Base-by-base conservation (phyloP, 2,113 vertebrate genomes). In the Psephotus haematonotus region DNA sequence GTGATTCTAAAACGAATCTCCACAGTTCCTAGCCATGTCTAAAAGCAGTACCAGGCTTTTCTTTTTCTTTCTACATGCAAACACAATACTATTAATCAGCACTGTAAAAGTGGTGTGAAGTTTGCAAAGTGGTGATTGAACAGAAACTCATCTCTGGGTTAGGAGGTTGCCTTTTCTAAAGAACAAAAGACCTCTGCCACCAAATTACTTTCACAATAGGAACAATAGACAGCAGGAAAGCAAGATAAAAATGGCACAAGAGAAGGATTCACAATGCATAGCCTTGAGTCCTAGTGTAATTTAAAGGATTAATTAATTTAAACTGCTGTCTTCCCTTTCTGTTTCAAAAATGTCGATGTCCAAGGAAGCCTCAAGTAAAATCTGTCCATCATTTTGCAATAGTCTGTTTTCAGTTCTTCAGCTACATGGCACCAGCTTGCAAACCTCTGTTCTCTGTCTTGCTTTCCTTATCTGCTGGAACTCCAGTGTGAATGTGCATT, bases 231-330 rank as follows among this genome's bases (percentile, higher is more conserved):
- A 72, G 37, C 70, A 91, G 57, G 33, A 93, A 91, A 89, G 22
- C 2, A 60, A 62, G 88, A 64, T 69, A 75, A 24, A 2, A 59
- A n/a, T n/a, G 60, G 27, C 24, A 75, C 10, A 75, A 71, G 33
- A 49, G 79, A 87, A 41, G 25, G 27, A 93, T 83, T 78, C 86
- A 27, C 25, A 70, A 29, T 9, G 33, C 47, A 86, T 74, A 86
- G 79, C 71, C 77, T 83, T 41, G 24, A 93, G 71, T 47, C 53
- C 67, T 82, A 31, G 44, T 83, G 60, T 76, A 83, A 94, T 90
- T 95, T 90, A 88, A 93, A 93, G 28, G 35, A 28, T 62, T 95
- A 92, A 89, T 82, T 94, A 90, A 84, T 92, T 92, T 84, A 86
- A 94, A 81, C 29, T 64, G 62, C 25, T 65, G 12, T 76, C 74